Evolutionary conservation across 92 coral and sea anemone genomes (phyloP), one percentile per base, ranked within the genome.

Genomic region (Bergia sp.): DNA sequence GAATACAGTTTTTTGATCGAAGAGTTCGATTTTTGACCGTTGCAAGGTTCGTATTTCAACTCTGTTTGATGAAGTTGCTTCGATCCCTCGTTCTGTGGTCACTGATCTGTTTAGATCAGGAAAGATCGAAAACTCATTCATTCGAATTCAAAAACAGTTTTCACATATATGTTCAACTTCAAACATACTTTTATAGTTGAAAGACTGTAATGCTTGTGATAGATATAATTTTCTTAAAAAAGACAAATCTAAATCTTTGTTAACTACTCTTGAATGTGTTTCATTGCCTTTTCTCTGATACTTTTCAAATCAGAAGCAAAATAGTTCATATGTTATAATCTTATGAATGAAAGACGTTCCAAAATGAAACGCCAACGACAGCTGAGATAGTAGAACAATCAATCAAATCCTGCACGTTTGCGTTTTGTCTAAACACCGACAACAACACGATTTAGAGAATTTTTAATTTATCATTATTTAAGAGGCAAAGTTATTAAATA

Each of bases 81-180:
- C 37, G 85, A 80, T 80, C 85, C 16, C 42, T 80, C 38, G 85
- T 80, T 55, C 85, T 36, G 72, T 80, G n/a, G n/a, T 15, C 18
- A 1, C 4, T 47, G n/a, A 21, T 61, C 77, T 29, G 7, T 41
- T n/a, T 37, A 80, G 67, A 38, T 15, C 44, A 9, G 13, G 72
- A 5, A 57, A 12, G 47, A 57, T 80, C 12, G 21, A 79, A 36
- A 76, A 40, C 23, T 4, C 42, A 10, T 76, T 76, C 41, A 3
- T 47, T 50, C 5, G 74, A 37, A 36, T 65, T 16, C 61, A 1
- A 37, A 36, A 73, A 80, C 40, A 38, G 16, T 29, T 53, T 36
- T 37, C 4, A 23, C 15, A 49, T 3, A 50, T 20, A 36, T 80
- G 83, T 11, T 79, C 29, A 29, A 29, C 16, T 53, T 53, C 3